Base-by-base conservation (phyloP, 2,888 invertebrate species). In the Hyposoter dolosus region DNA sequence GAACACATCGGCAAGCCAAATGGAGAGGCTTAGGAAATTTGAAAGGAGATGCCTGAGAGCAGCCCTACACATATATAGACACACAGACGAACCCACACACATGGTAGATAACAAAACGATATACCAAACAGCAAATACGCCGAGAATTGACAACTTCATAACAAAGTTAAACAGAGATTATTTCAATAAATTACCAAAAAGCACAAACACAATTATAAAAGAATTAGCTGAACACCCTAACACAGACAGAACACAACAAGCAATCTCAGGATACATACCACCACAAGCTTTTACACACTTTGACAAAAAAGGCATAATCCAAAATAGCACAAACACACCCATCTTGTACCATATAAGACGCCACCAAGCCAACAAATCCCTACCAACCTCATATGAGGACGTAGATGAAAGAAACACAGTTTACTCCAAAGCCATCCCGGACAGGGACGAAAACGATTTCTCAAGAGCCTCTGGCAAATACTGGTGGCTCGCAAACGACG, bases 31-130 rank as follows among this genome's bases (percentile, higher is more conserved):
- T 3, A 47, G 47, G 10, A 69, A 47, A 23, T 69, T 69, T 15
- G 69, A 69, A 69, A 69, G 69, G 28, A 69, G 47, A 4, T 69
- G 69, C 47, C 69, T 69, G 1, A 19, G 69, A 7, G 69, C 50
- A 19, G 32, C 72, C 17, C 35, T 72, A 1, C 23, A 71, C 15
- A 71, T 71, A 1, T 50, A 47, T 12, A n/a, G 50, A 71, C 15
- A 71, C 50, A 28, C 28, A 50, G 28, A 50, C n/a, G 71, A 71
- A 32, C 47, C 15, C 28, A 50, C 47, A 28, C 47, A 66, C 66
- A 75, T 28, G 43, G 15, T 60, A 7, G 50, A 43, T 60, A 47
- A 47, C 23, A 66, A 71, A n/a, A 80, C 53, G 4, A 17, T 80
- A 23, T 43, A 69, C 47, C 45, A 47, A 19, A 28, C 19, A 23